phyloP scores from a whole-genome alignment of 2,113 vertebrate genomes.

The Eubucco bourcierii region DNA sequence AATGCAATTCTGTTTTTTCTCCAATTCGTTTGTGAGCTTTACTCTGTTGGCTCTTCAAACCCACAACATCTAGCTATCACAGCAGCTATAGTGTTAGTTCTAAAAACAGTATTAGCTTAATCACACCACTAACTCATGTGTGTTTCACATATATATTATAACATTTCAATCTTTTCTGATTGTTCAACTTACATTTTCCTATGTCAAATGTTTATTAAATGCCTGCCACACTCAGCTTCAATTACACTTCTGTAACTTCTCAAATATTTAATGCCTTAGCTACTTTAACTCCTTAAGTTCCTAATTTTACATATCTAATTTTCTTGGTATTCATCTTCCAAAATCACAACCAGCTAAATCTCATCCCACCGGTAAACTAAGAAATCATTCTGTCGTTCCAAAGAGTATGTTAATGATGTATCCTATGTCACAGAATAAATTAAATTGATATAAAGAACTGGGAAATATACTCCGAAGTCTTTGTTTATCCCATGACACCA shows the following conservation, averaged over 20 bases:
- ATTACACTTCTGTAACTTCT: neutral
- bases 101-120: neutral
- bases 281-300: neutral
- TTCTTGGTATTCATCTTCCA: neutral
- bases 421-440: fast-evolving
- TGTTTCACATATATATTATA: neutral
- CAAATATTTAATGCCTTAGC: neutral
- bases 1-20: too few species aligned
- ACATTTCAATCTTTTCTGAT: neutral
- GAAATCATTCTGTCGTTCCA: neutral
- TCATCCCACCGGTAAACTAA: neutral
- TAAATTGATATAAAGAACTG: neutral
- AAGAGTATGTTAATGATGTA: neutral
- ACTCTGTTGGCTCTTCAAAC: too few species aligned
- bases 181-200: neutral
- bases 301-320: neutral
- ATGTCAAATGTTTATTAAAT: neutral
- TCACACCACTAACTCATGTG: neutral
- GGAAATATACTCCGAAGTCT: neutral
- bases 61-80: too few species aligned
- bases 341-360: neutral
- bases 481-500: fast-evolving
- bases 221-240: neutral
- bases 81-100: neutral
- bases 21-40: too few species aligned